A percentile compares a stretch with the other conserved stretches of the same genome.
phyloP scores from a whole-genome alignment of 2,888 invertebrate genomes.

The Agrochola lota region DNA sequence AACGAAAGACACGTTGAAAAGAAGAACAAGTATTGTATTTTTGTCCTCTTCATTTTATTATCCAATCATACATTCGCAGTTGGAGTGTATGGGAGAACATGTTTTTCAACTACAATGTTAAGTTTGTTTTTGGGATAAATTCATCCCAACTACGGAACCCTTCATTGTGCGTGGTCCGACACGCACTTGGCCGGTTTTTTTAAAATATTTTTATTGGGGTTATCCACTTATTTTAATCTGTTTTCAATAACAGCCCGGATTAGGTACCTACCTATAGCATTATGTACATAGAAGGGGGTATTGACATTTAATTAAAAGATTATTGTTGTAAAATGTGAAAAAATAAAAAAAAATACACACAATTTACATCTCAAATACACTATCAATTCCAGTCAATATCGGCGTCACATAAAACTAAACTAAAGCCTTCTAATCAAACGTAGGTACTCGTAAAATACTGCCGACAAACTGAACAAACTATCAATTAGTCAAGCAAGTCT shows the following conservation, averaged over 20 bases:
- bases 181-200: not conserved
- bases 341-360: not conserved
- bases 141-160: not conserved
- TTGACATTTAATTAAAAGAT: not conserved
- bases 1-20: too few species aligned
- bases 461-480: constrained; percentile 38
- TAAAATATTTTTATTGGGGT: too few species aligned
- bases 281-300: too few species aligned
- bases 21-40: too few species aligned
- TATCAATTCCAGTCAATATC: not conserved
- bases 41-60: too few species aligned
- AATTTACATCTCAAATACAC: not conserved
- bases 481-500: constrained; percentile 45
- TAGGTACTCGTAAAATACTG: constrained; percentile 18
- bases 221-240: too few species aligned
- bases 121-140: not conserved
- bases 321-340: not conserved
- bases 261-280: not conserved
- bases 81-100: not conserved
- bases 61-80: not conserved
- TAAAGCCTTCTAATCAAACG: not conserved
- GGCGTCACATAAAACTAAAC: not conserved
- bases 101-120: not conserved
- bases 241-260: not conserved
- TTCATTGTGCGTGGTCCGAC: too few species aligned